Evolutionary conservation across 2,113 vertebrate species (phyloP).

Genomic region (Axis porcinus): DNA sequence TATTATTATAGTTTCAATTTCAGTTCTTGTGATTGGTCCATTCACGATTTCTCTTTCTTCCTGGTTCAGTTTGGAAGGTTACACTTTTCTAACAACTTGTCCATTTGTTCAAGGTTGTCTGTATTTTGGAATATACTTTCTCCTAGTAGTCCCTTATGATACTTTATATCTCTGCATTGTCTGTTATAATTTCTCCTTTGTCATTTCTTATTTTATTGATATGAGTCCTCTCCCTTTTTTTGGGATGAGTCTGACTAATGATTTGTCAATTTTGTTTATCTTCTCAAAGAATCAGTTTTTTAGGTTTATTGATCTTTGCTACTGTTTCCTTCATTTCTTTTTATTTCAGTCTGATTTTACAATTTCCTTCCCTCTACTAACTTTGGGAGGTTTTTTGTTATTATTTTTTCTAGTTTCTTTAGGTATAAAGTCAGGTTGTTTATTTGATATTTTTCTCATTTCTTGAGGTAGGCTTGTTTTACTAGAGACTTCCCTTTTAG

Average conservation of each 20-base stretch:
- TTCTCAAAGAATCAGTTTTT: not conserved
- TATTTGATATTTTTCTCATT: not conserved
- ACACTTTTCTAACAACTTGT: not conserved
- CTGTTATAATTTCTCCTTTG: not conserved
- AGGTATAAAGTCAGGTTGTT: not conserved
- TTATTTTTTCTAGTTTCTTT: not conserved
- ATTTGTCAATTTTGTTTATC: not conserved
- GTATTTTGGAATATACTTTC: not conserved
- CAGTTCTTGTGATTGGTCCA: not conserved
- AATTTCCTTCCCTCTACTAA: not conserved
- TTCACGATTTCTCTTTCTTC: not conserved
- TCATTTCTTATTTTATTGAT: not conserved
- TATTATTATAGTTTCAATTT: not conserved
- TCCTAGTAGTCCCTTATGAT: not conserved
- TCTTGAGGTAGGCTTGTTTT: not conserved
- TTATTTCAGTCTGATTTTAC: not conserved
- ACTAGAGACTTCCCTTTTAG: not conserved
- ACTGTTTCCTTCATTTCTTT: not conserved
- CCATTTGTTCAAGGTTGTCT: not conserved
- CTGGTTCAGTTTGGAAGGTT: not conserved
- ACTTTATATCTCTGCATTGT: not conserved
- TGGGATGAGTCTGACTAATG: not conserved
- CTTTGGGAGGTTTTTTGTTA: too few species aligned
- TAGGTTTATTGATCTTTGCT: not conserved
- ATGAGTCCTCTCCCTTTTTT: not conserved